Evolutionary conservation across 1,140 invertebrate genomes (phyloP), one percentile per base, ranked within the genome.

Genomic region (Vanessa atalanta): DNA sequence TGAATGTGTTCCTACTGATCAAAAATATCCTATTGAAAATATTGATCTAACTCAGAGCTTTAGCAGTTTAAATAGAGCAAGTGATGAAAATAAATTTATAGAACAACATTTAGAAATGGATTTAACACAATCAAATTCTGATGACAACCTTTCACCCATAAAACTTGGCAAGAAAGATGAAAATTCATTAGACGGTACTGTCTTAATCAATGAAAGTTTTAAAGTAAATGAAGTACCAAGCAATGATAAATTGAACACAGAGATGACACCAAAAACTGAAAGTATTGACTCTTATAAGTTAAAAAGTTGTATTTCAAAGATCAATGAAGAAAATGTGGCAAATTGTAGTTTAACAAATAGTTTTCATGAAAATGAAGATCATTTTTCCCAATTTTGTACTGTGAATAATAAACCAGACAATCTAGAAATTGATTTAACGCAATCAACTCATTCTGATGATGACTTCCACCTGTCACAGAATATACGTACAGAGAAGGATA

Each of bases 1-100:
- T 53, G 79, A 89, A 72, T 90, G 90, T 88, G 75, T 90, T 65
- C 15, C 57, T 15, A 72, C 0, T 66, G 77, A 74, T 53, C 79
- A 73, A 65, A 70, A 81, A 66, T 67, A 65, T 69, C 65, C 72
- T 47, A 31, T 70, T 47, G 73, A 80, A 47, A 71, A 79, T 51
- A 76, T 81, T 64, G 81, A 85, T 68, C 57, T 81, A 8, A 85
- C 70, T 51, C 71, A 73, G 3, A 12, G 9, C 13, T 57, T 11
- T 43, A 1, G 26, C 20, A 55, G 6, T 55, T 20, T 20, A 57
- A 20, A 7, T 23, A 11, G 5, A 16, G 51, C 20, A 53, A 53
- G 16, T 8, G 8, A 53, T 16, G 14, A 0, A 4, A 53, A 53
- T 16, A 20, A 53, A 13, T 11, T 57, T 57, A 8, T 13, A 57